phyloP scores from a whole-genome alignment of 2,797 vertebrate genomes.

The Anisognathus igniventris region DNA sequence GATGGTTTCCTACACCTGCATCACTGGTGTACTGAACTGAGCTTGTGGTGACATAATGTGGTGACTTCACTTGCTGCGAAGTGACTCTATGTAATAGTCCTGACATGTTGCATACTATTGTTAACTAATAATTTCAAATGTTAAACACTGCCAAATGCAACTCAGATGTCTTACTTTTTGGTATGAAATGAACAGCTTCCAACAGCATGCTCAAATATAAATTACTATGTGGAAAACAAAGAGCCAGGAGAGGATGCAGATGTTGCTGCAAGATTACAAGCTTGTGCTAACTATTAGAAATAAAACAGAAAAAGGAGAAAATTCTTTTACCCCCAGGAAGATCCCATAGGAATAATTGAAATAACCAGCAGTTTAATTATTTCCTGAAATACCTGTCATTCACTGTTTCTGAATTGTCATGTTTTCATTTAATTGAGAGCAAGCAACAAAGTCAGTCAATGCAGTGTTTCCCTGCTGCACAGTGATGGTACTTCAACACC shows the following conservation, averaged over 20 bases:
- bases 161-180: background rate
- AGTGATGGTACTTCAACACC: background rate
- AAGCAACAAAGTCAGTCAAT: background rate
- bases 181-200: constrained; percentile 7
- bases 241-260: background rate
- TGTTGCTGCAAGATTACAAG: background rate
- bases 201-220: background rate
- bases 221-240: background rate
- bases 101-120: background rate
- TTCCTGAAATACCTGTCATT: background rate
- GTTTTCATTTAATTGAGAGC: background rate
- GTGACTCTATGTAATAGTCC: background rate
- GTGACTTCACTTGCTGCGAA: background rate
- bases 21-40: background rate
- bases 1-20: background rate
- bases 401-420: background rate
- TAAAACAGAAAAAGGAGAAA: background rate
- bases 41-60: background rate
- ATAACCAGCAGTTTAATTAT: background rate
- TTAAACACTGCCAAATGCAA: background rate
- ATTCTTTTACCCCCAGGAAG: background rate
- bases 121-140: background rate
- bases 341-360: background rate
- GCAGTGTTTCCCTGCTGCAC: background rate
- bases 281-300: background rate